Evolutionary conservation across 2,888 invertebrate genomes (phyloP).

Genomic region (Leptinotarsa rubiginosa): DNA sequence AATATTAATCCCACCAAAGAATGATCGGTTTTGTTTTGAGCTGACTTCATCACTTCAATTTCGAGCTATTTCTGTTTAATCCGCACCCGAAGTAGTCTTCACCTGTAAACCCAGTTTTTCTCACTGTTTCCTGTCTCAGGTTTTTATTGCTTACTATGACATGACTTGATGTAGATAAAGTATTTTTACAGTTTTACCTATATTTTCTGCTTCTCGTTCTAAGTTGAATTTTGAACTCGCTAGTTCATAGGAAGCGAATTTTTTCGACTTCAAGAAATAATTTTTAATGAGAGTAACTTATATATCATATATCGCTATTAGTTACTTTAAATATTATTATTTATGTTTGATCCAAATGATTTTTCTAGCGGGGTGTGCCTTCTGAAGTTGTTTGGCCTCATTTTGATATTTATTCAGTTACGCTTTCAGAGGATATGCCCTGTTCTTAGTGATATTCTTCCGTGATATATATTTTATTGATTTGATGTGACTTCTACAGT

Average conservation of each 20-base stretch:
- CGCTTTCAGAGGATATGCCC: background rate
- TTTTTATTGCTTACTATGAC: background rate
- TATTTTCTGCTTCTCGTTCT: background rate
- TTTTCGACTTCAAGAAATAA: background rate
- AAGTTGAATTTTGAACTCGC: background rate
- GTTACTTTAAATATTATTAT: conserved; percentile 15
- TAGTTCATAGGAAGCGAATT: conserved; percentile 6
- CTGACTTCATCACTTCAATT: too few relatives aligned
- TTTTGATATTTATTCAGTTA: background rate
- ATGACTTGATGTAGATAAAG: background rate
- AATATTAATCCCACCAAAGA: too few relatives aligned
- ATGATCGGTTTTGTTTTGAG: too few relatives aligned
- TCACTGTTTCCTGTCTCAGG: background rate
- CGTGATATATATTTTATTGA: conserved; percentile 30
- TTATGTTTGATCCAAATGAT: conserved; percentile 2
- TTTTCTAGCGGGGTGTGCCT: conserved; percentile 5
- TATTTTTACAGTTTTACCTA: background rate
- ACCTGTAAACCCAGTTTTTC: background rate
- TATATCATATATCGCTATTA: conserved; percentile 14
- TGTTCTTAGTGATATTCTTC: conserved; percentile 31
- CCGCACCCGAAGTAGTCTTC: background rate
- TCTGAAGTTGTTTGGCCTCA: background rate
- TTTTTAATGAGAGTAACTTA: conserved; percentile 7
- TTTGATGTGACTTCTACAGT: background rate
- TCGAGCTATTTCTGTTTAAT: too few relatives aligned